Percentiles rank a stretch among this genome's conserved stretches.
Evolutionary conservation across 2,797 vertebrate species (phyloP).

Genomic region (Buceros bicornis): DNA sequence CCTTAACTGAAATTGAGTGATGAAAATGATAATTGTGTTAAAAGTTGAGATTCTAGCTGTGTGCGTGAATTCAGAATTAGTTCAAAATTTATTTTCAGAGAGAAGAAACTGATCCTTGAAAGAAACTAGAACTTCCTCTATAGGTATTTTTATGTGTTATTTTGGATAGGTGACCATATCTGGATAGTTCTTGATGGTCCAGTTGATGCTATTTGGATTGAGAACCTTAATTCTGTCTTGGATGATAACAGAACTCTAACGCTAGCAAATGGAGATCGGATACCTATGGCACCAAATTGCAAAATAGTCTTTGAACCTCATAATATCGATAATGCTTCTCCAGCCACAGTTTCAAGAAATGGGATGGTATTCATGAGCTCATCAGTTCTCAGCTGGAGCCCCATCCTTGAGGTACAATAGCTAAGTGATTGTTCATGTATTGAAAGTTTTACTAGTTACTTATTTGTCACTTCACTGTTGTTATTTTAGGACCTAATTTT

Average conservation of each 20-base stretch:
- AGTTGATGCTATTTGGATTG: conserved; percentile 98
- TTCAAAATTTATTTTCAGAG: neutral
- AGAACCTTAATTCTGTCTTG: conserved; percentile 97
- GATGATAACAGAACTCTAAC: conserved; percentile 97
- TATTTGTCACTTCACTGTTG: neutral
- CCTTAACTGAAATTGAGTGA: neutral
- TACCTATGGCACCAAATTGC: conserved; percentile 96
- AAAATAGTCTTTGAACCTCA: conserved; percentile 97
- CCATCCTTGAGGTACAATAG: conserved; percentile 90
- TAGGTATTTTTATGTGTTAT: neutral
- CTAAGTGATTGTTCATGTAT: neutral
- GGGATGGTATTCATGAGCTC: conserved; percentile 99
- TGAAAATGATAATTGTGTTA: neutral
- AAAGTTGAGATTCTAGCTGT: neutral
- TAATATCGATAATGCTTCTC: conserved; percentile 97
- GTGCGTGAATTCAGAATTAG: neutral
- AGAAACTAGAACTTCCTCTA: neutral
- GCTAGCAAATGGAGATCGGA: conserved; percentile 94
- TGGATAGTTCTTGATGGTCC: conserved; percentile 98
- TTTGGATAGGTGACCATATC: conserved; percentile 89
- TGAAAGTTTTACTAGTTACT: neutral
- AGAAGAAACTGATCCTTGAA: neutral
- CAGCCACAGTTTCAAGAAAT: conserved; percentile 96
- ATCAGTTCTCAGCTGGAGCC: conserved; percentile 92
- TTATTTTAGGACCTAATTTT: neutral